Conservation (phyloP, 2,113 vertebrate genomes). For the Sprattus sprattus region DNA sequence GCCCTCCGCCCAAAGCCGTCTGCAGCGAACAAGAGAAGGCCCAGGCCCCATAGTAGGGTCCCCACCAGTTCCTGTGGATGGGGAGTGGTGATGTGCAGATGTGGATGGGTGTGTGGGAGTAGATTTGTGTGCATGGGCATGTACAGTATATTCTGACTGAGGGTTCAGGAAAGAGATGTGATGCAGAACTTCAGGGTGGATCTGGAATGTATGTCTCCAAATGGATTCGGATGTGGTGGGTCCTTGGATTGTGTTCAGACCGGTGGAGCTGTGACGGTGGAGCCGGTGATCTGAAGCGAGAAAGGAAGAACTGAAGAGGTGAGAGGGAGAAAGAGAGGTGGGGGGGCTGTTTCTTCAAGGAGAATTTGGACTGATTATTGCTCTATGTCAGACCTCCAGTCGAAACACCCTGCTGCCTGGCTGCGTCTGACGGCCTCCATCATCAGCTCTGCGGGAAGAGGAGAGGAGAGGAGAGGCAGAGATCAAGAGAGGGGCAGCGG, state of each 20-base stretch:
- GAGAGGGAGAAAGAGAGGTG: too few relatives aligned
- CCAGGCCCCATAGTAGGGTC: not conserved
- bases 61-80: not conserved
- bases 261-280: not conserved
- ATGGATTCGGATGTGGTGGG: not conserved
- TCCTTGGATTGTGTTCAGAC: not conserved
- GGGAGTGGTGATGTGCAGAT: not conserved
- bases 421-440: not conserved
- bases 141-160: not conserved
- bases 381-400: not conserved
- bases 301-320: not conserved
- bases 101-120: not conserved
- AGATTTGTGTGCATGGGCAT: not conserved
- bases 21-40: not conserved
- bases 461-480: not conserved
- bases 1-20: not conserved
- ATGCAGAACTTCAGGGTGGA: conserved; percentile 8
- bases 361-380: conserved; percentile 3
- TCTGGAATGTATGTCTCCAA: not conserved
- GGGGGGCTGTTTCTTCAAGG: too few relatives aligned
- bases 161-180: not conserved
- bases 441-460: not conserved
- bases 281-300: not conserved
- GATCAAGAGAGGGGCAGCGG: not conserved
- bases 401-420: not conserved